Evolutionary conservation across 2,797 vertebrate genomes (phyloP), one percentile per base, ranked within the genome.

Genomic region (Ctenopoma multispine): DNA sequence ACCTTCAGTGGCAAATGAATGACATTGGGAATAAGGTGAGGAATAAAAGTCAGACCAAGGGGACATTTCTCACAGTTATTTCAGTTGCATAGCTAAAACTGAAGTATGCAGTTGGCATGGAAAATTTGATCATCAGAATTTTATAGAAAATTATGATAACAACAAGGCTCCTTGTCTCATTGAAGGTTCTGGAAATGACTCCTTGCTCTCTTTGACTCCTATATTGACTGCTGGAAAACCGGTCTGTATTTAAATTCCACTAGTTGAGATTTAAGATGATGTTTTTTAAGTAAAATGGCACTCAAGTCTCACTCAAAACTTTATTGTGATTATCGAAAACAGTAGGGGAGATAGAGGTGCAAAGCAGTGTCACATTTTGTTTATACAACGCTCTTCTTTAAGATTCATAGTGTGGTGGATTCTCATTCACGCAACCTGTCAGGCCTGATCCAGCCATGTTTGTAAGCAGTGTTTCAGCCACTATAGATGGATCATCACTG

Each of bases 1-100:
- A 94, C 94, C 91, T 93, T 90, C 87, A 85, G 89, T 94, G 93
- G 92, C 89, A 94, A 94, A 94, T 95, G 93, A 95, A 94, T 95
- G 94, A 95, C 94, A 95, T 92, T 92, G 93, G 91, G 88, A 91
- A 93, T 92, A 92, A 90, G 90, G 92, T 90, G 88, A 92, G 86
- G 87, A 91, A 93, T 90, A 91, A 91, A 90, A 91, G 90, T 85
- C 90, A 79, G 85, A 80, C 82, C 87, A 89, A 85, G 88, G 91
- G 87, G 88, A 89, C 88, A 80, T 90, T 90, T 88, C 84, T 89
- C 85, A 82, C 83, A 54, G 87, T 89, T 89, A 88, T 93, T 89
- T 89, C 47, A 17, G 50, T 79, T 70, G 60, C 63, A 31, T 41
- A 47, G 72, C 83, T 81, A 40, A 84, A 90, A 84, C 55, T 54